Conservation (phyloP, 1,140 invertebrate genomes). For the Tenebrio molitor region DNA sequence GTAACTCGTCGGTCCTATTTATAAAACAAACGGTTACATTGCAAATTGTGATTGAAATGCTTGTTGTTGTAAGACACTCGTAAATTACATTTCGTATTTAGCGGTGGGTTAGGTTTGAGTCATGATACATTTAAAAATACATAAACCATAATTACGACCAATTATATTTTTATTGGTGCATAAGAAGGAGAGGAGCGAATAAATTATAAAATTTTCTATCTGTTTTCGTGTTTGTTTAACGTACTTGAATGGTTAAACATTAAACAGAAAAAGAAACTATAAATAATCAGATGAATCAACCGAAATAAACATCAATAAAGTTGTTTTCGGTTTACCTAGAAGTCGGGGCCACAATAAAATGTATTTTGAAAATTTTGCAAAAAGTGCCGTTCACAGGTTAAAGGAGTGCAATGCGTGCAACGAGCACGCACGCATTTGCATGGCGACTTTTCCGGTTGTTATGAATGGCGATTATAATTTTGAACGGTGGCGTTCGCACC, state of each 20-base stretch:
- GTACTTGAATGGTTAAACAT: conserved; percentile 20
- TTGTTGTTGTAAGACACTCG: conserved; percentile 25
- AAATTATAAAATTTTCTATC: conserved; percentile 14
- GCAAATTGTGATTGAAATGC: conserved; percentile 36
- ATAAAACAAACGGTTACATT: background rate
- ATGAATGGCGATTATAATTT: too few relatives aligned
- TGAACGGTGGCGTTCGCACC: background rate
- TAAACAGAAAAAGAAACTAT: conserved; percentile 20
- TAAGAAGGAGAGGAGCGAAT: conserved; percentile 20
- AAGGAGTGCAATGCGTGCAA: background rate
- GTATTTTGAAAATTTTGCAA: background rate
- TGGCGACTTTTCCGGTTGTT: conserved; percentile 9
- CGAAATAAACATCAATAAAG: conserved; percentile 17
- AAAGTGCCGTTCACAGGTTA: too few relatives aligned
- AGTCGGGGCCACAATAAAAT: background rate
- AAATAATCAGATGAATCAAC: conserved; percentile 16
- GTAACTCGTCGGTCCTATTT: background rate
- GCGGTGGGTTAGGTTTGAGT: background rate
- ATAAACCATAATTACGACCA: conserved; percentile 33
- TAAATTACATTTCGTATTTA: conserved; percentile 16
- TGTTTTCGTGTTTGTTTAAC: conserved; percentile 33
- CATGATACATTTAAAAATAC: conserved; percentile 34
- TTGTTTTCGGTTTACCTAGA: background rate
- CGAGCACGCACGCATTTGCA: conserved; percentile 5
- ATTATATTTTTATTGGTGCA: conserved; percentile 37